Conservation (phyloP, 2,888 invertebrate genomes). For the Poecilus cupreus region DNA sequence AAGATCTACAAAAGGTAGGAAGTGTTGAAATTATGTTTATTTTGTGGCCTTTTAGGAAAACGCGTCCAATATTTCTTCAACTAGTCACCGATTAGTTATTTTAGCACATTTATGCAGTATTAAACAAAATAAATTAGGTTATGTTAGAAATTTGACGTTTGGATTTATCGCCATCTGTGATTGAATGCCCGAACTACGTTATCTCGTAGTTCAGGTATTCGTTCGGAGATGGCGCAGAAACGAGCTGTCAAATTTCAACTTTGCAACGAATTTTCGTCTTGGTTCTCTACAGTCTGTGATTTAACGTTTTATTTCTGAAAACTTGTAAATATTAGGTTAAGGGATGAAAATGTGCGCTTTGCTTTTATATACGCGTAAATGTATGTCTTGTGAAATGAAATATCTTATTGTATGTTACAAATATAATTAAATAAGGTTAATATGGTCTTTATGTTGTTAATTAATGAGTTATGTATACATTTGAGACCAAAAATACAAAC, state of each 20-base stretch:
- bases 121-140: not conserved
- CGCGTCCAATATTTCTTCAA: too few species aligned
- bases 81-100: not conserved
- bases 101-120: too few species aligned
- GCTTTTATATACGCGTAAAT: not conserved
- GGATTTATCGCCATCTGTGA: too few species aligned
- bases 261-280: not conserved
- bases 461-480: not conserved
- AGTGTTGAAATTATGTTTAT: not conserved
- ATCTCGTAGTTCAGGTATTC: too few species aligned
- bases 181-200: too few species aligned
- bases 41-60: too few species aligned
- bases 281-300: not conserved
- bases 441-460: not conserved
- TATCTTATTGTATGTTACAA: not conserved
- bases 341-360: not conserved
- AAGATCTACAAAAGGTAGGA: not conserved
- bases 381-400: not conserved
- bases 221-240: too few species aligned
- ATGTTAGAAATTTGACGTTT: too few species aligned
- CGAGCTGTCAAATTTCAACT: too few species aligned
- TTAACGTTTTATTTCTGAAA: not conserved
- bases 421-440: not conserved
- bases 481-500: not conserved
- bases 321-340: not conserved